A percentile compares a stretch with the other conserved stretches of the same genome.
Conservation (phyloP, 23 tunicate species). For the Clavelina lepadiformis region DNA sequence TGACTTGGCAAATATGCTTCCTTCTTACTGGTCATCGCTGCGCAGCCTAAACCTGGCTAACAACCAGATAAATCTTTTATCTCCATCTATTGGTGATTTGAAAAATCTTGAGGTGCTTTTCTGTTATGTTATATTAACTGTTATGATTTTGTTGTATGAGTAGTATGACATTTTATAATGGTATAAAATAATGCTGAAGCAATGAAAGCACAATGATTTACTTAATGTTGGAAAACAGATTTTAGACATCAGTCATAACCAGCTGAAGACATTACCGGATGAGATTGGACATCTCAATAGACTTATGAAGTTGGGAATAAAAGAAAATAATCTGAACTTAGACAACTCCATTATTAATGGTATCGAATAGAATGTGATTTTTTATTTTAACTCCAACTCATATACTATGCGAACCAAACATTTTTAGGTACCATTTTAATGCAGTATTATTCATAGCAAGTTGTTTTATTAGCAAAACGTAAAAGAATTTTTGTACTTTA, state of each 20-base stretch:
- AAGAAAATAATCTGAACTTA: conserved; percentile 25
- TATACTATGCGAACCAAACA: no score
- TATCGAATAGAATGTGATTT: not conserved
- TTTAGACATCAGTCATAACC: conserved; percentile 22
- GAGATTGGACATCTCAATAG: conserved; percentile 46
- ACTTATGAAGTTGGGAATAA: conserved; percentile 22
- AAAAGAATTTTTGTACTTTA: no score
- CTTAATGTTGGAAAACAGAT: conserved; percentile 24
- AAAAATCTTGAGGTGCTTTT: conserved; percentile 29
- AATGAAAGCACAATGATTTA: not conserved
- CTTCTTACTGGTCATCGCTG: conserved; percentile 10
- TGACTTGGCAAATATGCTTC: not conserved
- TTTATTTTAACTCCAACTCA: no score
- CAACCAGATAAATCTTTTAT: conserved; percentile 20
- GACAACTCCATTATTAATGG: conserved; percentile 40
- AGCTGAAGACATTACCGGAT: conserved; percentile 31
- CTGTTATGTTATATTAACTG: not conserved
- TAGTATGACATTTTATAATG: not conserved
- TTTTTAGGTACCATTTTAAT: no score
- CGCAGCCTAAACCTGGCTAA: conserved; percentile 19
- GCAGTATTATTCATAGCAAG: no score
- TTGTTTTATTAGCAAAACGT: no score
- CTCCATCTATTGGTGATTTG: conserved; percentile 30
- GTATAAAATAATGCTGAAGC: not conserved
- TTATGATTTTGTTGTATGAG: not conserved